Evolutionary conservation across 1,140 invertebrate species (phyloP), one percentile per base, ranked within the genome.

Genomic region (Chrysomallon squamiferum): DNA sequence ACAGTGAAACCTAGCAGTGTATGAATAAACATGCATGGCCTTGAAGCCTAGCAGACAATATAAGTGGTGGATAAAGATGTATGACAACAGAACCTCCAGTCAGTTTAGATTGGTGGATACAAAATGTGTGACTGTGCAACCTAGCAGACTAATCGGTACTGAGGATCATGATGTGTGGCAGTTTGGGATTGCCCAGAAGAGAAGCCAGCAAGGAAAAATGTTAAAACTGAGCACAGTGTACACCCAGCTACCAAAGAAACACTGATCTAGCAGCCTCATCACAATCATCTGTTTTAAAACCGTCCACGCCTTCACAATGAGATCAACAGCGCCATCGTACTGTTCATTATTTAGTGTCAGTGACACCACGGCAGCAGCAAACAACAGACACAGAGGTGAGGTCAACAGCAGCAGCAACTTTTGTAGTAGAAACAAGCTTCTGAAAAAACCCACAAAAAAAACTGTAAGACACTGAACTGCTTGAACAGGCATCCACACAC

Each of bases 231-330:
- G 84, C 15, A 91, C 82, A 62, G 86, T 85, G 73, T 88, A 91
- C 25, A 89, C 84, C 90, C 90, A 91, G 78, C 89, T 91, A 13
- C 89, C 89, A 74, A 91, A 92, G 43, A 92, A 87, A 87, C 93
- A 90, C 30, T 90, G 91, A 84, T 97, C 94, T 2, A 93, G 90
- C 41, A 96, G 88, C 50, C 91, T 89, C 75, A 91, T 93, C 73
- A 94, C 90, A 15, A 94, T 87, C 11, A 92, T 91, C 78, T 93
- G 90, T 81, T 93, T 80, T 30, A 77, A 57, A 18, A 47, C 59
- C 15, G 29, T 38, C 72, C 71, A 81, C 4, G 72, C 65, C 33
- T 70, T 65, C 3, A 58, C 52, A 9, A 80, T 38, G 15, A 78
- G 66, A n/a, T 74, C 71, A 11, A 62, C 9, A 25, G 27, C 56